Conservation (phyloP, 2,888 invertebrate genomes). For the Callinectes sapidus region DNA sequence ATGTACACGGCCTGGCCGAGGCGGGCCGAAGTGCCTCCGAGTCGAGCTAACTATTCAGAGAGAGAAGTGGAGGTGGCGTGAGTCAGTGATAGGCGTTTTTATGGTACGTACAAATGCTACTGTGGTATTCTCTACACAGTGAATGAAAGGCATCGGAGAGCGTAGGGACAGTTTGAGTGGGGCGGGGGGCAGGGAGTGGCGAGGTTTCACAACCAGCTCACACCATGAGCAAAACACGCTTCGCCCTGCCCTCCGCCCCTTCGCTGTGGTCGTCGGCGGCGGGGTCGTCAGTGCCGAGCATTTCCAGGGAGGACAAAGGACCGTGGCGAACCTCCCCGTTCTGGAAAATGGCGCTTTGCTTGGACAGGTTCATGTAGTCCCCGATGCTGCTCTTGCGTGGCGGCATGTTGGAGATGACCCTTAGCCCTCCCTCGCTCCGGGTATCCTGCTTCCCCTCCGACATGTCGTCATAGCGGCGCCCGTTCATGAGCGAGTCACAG, state of each 20-base stretch:
- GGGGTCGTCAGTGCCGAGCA: neutral
- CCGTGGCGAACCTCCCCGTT: constrained; percentile 5
- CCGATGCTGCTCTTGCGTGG: constrained; percentile 48
- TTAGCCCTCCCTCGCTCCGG: constrained; percentile 18
- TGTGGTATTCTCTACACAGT: constrained; percentile 1
- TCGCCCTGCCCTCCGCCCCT: constrained; percentile 37
- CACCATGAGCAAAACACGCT: constrained; percentile 16
- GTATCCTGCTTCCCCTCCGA: neutral
- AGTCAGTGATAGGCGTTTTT: constrained; percentile 23
- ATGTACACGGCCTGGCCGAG: neutral
- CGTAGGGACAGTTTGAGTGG: neutral
- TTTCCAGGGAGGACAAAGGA: neutral
- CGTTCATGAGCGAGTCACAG: neutral
- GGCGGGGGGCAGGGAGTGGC: constrained; percentile 9
- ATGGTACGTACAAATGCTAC: constrained; percentile 29
- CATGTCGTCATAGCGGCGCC: constrained; percentile 28
- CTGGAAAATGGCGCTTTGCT: constrained; percentile 4
- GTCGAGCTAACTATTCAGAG: neutral
- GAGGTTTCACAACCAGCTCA: neutral
- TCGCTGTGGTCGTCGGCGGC: constrained; percentile 16
- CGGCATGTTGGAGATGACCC: neutral
- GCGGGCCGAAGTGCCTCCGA: neutral
- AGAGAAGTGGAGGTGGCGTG: constrained; percentile 18
- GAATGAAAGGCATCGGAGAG: constrained; percentile 28
- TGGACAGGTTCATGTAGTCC: constrained; percentile 45